phyloP scores from a whole-genome alignment of 2,888 invertebrate genomes.

The Brenthis hecate region DNA sequence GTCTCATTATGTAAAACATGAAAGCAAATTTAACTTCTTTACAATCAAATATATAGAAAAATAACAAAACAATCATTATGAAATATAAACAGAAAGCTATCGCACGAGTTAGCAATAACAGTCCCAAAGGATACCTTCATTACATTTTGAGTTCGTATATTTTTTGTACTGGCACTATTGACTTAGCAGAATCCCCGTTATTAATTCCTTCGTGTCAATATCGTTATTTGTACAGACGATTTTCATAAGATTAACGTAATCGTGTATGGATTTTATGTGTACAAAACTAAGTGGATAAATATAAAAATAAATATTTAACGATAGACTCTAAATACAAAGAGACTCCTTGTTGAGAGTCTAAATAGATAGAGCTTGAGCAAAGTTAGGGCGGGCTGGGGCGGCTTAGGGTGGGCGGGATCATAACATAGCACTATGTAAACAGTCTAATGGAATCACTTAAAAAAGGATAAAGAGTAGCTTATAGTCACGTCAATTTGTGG shows the following conservation, averaged over 20 bases:
- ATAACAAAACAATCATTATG: too few species aligned
- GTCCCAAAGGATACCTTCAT: constrained; percentile 1
- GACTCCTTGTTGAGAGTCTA: not conserved
- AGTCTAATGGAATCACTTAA: too few species aligned
- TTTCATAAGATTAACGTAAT: constrained; percentile 33
- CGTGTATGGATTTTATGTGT: constrained; percentile 7
- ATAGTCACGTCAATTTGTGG: too few species aligned
- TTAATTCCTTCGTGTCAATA: constrained; percentile 33
- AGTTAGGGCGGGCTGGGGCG: too few species aligned
- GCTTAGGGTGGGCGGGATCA: too few species aligned
- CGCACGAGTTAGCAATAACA: constrained; percentile 2
- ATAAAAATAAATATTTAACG: not conserved
- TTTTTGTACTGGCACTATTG: constrained; percentile 27
- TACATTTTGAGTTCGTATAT: constrained; percentile 11
- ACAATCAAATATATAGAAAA: too few species aligned
- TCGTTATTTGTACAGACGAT: constrained; percentile 28
- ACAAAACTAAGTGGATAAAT: not conserved
- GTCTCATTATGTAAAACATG: too few species aligned
- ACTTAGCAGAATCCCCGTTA: constrained; percentile 23
- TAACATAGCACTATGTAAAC: too few species aligned
- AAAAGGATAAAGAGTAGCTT: too few species aligned
- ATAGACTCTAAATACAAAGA: not conserved
- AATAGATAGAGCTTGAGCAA: too few species aligned
- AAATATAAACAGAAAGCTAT: not conserved
- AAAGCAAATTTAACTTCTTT: too few species aligned